Evolutionary conservation across 1,140 invertebrate genomes (phyloP).

Genomic region (Chelonus insularis): DNA sequence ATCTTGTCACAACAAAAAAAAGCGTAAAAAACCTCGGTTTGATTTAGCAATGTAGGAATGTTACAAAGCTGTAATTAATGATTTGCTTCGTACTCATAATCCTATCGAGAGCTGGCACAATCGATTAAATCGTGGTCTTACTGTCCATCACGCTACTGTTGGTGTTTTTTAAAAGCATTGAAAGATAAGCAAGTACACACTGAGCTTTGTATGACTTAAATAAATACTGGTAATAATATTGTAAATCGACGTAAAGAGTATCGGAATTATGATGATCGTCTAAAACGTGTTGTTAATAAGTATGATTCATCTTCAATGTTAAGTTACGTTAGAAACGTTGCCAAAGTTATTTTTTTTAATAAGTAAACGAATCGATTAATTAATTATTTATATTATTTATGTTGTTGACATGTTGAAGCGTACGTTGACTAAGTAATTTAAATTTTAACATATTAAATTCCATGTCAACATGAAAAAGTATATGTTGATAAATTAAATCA

Average conservation of each 20-base stretch:
- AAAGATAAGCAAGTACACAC: background rate
- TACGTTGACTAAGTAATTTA: too few species aligned
- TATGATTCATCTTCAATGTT: background rate
- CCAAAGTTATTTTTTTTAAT: background rate
- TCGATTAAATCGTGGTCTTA: background rate
- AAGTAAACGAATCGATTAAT: too few species aligned
- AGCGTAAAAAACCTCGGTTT: background rate
- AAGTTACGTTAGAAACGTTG: background rate
- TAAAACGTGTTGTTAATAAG: background rate
- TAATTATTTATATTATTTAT: too few species aligned
- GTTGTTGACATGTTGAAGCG: too few species aligned
- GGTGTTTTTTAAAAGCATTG: background rate
- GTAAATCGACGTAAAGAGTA: background rate
- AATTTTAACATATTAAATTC: too few species aligned
- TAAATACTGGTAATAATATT: background rate
- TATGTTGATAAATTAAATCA: too few species aligned
- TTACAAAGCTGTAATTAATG: background rate
- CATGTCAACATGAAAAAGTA: too few species aligned
- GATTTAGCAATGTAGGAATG: background rate
- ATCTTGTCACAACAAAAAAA: background rate
- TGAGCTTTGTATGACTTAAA: background rate
- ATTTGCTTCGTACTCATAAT: background rate
- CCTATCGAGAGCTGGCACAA: background rate
- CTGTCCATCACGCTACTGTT: background rate
- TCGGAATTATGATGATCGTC: background rate